A percentile compares a stretch with the other conserved stretches of the same genome.
Evolutionary conservation across 2,113 vertebrate species (phyloP).

Genomic region (Anarhynchus alexandrinus): DNA sequence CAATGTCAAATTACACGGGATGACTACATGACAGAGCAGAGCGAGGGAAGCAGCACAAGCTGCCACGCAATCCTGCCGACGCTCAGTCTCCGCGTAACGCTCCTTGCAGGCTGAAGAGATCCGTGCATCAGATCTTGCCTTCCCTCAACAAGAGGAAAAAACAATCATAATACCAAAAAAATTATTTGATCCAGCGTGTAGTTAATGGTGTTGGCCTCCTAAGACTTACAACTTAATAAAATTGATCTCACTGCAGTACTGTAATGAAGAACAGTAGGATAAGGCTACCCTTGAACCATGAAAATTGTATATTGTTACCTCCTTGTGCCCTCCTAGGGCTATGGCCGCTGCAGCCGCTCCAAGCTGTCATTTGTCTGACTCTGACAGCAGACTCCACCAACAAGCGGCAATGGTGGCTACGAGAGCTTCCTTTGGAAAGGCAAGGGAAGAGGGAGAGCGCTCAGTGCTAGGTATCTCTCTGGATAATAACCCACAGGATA

Average conservation of each 20-base stretch:
- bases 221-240: slow-evolving; percentile 72
- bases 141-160: neutral
- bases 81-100: fast-evolving
- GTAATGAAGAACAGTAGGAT: slow-evolving; percentile 75
- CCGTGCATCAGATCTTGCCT: neutral
- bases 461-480: neutral
- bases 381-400: slow-evolving; percentile 39
- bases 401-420: neutral
- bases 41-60: neutral
- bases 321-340: slow-evolving; percentile 71
- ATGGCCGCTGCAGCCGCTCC: slow-evolving; percentile 60
- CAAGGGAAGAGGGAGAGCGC: neutral
- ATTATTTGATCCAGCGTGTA: slow-evolving; percentile 58
- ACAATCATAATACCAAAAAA: slow-evolving; percentile 24
- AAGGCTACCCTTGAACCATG: slow-evolving; percentile 73
- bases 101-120: neutral
- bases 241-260: slow-evolving; percentile 67
- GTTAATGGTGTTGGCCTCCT: slow-evolving; percentile 64
- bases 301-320: slow-evolving; percentile 74
- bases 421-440: neutral
- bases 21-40: neutral
- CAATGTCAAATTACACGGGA: neutral
- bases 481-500: neutral
- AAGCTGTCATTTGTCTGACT: slow-evolving; percentile 63
- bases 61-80: neutral